Base-by-base conservation (phyloP, 2,888 invertebrate species). In the Parnassius smintheus region DNA sequence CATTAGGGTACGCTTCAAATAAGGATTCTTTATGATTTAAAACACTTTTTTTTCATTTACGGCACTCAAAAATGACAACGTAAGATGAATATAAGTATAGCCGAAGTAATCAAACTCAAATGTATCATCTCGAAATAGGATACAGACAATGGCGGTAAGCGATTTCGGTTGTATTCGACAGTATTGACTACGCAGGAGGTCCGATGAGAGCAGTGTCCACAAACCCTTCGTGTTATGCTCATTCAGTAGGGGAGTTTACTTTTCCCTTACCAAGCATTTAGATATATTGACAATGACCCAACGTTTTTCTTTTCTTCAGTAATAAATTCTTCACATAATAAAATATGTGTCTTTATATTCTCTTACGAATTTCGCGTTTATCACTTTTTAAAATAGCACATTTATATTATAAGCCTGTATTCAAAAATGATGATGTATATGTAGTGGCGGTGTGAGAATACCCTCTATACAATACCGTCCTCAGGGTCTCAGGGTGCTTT, bases 171-270 rank as follows among this genome's bases (percentile, higher is more conserved):
- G 56, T 54, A 58, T 62, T 58, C 54, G 45, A 18, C 70, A 69
- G 74, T 75, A 76, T 75, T 70, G 73, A 72, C 68, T 73, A 61
- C 68, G 63, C 69, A 68, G 75, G 74, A 75, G 72, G 80, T 75
- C 75, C 78, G 71, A 77, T 78, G 74, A 85, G 82, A 81, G 84
- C 81, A 79, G 67, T 78, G 82, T 78, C 78, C 71, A 83, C 83
- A 83, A 69, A 70, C 70, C 62, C 62, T 49, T 42, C 63, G 57
- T 61, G 65, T 69, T 68, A 69, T 68, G 67, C 56, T 66, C 66
- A 66, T 66, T 65, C 54, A 61, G 58, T 61, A 58, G 70, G 69
- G 67, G 67, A 48, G 67, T 68, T 66, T 63, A 56, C 62, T 62
- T 68, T 59, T 48, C 64, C 68, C 67, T 63, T 67, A 67, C 66